phyloP scores from a whole-genome alignment of 2,113 vertebrate species.

The Rynchops niger region DNA sequence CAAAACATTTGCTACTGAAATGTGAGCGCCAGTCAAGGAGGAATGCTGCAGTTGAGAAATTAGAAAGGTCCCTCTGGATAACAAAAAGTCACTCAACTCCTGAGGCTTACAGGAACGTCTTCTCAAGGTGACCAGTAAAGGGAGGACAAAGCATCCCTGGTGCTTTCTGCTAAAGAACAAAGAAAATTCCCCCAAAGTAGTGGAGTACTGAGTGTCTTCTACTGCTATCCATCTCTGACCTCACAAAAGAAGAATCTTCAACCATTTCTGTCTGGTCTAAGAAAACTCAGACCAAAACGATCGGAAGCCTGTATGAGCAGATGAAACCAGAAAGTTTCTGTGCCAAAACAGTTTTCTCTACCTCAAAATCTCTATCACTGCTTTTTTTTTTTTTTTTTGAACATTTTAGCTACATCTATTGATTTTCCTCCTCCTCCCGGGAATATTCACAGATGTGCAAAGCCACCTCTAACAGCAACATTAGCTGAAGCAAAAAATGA shows the following conservation, averaged over 20 bases:
- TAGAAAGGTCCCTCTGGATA: neutral
- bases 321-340: neutral
- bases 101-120: accelerated
- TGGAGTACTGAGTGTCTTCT: neutral
- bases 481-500: slow-evolving; percentile 76
- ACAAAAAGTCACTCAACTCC: neutral
- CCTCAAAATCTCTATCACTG: neutral
- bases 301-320: neutral
- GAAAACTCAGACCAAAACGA: neutral
- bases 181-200: neutral
- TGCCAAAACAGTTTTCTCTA: neutral
- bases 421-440: slow-evolving; percentile 49
- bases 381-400: neutral
- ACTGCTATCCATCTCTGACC: neutral
- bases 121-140: neutral
- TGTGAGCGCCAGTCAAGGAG: neutral
- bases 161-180: neutral
- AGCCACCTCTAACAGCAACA: slow-evolving; percentile 59
- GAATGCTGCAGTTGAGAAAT: neutral
- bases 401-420: slow-evolving; percentile 50
- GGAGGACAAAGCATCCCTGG: neutral
- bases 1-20: neutral
- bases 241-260: neutral
- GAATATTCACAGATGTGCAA: slow-evolving; percentile 69
- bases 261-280: neutral